Evolutionary conservation across 1,140 invertebrate species (phyloP).

Genomic region (Hesperophylax magnus): DNA sequence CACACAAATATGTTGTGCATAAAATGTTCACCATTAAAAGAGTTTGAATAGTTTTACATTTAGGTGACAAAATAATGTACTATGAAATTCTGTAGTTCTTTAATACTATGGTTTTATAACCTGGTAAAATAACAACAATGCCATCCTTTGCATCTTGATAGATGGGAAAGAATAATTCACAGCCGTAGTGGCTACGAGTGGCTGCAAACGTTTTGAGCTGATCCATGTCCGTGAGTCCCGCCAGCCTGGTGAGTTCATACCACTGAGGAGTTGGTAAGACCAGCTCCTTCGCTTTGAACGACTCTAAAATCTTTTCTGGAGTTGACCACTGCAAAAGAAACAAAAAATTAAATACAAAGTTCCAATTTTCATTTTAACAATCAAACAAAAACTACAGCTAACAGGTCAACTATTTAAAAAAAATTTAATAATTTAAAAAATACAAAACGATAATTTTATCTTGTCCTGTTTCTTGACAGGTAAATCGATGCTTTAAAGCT

Average conservation of each 20-base stretch:
- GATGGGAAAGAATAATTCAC: conserved; percentile 66
- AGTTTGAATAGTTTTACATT: too few species aligned
- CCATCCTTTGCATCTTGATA: conserved; percentile 63
- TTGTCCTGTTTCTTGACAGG: too few species aligned
- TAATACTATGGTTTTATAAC: conserved; percentile 42
- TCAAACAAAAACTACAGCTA: too few species aligned
- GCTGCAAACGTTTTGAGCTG: conserved; percentile 66
- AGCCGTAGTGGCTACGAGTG: conserved; percentile 62
- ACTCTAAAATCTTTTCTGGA: conserved; percentile 63
- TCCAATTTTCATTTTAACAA: too few species aligned
- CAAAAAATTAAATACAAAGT: too few species aligned
- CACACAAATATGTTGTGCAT: too few species aligned
- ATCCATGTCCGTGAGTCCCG: conserved; percentile 66
- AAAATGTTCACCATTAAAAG: too few species aligned
- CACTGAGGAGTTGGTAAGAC: conserved; percentile 72
- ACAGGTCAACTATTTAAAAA: too few species aligned
- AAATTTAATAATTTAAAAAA: too few species aligned
- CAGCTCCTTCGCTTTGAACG: conserved; percentile 59
- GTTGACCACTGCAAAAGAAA: conserved; percentile 67
- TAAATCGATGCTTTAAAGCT: too few species aligned
- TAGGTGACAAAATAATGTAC: too few species aligned
- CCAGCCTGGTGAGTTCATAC: conserved; percentile 70
- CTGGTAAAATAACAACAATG: conserved; percentile 62
- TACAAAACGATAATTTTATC: too few species aligned
- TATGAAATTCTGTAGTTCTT: background rate